Conservation (phyloP, 1,140 invertebrate genomes). For the Drosophila ficusphila region DNA sequence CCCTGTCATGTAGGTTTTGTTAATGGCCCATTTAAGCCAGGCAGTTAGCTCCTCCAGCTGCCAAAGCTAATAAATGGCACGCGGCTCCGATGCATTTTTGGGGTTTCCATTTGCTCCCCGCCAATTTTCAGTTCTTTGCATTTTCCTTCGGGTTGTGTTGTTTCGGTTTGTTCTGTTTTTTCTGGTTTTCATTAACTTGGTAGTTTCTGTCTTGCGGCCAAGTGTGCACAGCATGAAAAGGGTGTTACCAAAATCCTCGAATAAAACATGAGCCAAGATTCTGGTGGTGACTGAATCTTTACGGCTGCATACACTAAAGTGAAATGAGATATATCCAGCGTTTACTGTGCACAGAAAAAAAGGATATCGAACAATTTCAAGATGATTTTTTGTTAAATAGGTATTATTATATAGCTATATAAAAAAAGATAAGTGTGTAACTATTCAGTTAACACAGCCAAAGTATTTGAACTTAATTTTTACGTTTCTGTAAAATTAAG, state of each 20-base stretch:
- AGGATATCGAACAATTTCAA: background rate
- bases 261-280: constrained; percentile 35
- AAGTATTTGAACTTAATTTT: background rate
- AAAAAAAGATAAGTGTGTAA: no score
- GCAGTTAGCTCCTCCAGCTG: constrained; percentile 19
- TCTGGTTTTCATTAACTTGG: constrained; percentile 47
- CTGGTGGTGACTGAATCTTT: constrained; percentile 9
- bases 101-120: background rate
- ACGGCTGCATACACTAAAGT: constrained; percentile 15
- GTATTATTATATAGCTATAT: no score
- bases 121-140: constrained; percentile 23
- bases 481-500: background rate
- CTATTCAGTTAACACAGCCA: no score
- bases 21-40: constrained; percentile 65
- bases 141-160: constrained; percentile 15
- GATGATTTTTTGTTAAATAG: no score
- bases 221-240: constrained; percentile 47
- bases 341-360: background rate
- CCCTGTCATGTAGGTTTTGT: constrained; percentile 20
- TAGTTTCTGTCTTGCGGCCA: constrained; percentile 12
- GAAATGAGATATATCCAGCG: constrained; percentile 3
- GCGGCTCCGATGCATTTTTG: constrained; percentile 32
- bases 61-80: constrained; percentile 65
- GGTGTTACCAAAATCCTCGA: constrained; percentile 27
- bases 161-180: constrained; percentile 9